Base-by-base conservation (phyloP, 2,797 vertebrate genomes). In the Darevskia nairensis region DNA sequence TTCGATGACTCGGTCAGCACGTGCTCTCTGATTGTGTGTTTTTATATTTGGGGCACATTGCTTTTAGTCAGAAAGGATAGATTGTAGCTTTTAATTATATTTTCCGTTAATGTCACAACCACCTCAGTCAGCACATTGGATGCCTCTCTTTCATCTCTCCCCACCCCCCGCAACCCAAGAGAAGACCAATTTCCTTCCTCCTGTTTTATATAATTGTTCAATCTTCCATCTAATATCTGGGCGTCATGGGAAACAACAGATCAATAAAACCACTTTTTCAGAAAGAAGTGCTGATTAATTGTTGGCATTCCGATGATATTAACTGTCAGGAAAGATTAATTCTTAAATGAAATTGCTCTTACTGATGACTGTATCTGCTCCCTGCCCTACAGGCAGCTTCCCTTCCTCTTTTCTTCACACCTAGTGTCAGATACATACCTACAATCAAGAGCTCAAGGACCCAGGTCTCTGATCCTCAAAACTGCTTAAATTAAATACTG, bases 271-370 rank as follows among this genome's bases (percentile, higher is more conserved):
- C 69, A 11, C n/a, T 71, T 71, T n/a, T 71, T 10, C 29, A 71
- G 69, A 71, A 71, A 71, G 29, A 32, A 25, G 23, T 69, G 68
- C 25, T 8, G 4, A 91, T 94, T 91, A 93, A 93, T 94, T 92
- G 94, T 72, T 80, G 80, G 55, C 89, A 74, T 87, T 82, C 61
- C 86, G 89, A 29, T 90, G 84, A 74, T 90, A 90, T 93, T 90
- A 94, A 85, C 88, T 93, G 93, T 87, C 92, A 94, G 75, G 35
- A 81, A 76, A 88, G 94, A 95, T 94, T 93, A 93, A 90, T 94
- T 93, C 92, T 90, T 88, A 88, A 92, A 90, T 86, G 90, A 93
- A 95, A 91, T 92, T 86, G 68, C 75, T 91, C 83, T 80, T 85
- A 46, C 88, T 93, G 86, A 55, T 46, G 80, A 50, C 50, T 90